A percentile compares a stretch with the other conserved stretches of the same genome.
Conservation (phyloP, 2,888 invertebrate species). For the Harpalus rubripes region DNA sequence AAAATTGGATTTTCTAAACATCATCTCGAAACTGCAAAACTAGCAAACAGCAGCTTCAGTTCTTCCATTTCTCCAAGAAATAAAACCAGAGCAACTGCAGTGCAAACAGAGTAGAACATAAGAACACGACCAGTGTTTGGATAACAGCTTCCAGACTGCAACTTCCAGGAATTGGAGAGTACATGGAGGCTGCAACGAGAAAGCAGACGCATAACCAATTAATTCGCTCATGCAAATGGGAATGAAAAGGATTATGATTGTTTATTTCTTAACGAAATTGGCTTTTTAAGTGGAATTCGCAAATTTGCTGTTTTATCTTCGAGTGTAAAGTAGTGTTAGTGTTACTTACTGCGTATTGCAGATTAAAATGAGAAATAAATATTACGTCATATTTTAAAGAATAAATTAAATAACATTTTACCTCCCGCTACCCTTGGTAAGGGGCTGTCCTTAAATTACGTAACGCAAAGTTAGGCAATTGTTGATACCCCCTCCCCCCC, state of each 20-base stretch:
- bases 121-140: background rate
- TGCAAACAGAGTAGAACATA: background rate
- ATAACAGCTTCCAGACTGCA: conserved; percentile 13
- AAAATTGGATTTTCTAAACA: conserved; percentile 7
- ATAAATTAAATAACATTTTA: too few relatives aligned
- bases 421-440: too few relatives aligned
- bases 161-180: background rate
- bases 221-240: conserved; percentile 7
- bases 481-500: too few relatives aligned
- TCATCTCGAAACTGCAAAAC: background rate
- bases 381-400: too few relatives aligned
- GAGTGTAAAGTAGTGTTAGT: too few relatives aligned
- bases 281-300: background rate
- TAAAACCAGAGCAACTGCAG: conserved; percentile 8
- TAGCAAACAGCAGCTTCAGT: background rate
- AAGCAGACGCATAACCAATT: background rate
- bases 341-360: too few relatives aligned
- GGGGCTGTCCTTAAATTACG: too few relatives aligned
- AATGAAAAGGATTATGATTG: background rate
- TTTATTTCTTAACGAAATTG: conserved; percentile 8
- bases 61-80: background rate
- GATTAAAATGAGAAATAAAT: too few relatives aligned
- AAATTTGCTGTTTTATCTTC: background rate
- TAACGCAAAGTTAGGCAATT: too few relatives aligned
- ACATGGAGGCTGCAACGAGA: background rate